Base-by-base conservation (phyloP, 2,888 invertebrate species). In the Lithophane leautieri region DNA sequence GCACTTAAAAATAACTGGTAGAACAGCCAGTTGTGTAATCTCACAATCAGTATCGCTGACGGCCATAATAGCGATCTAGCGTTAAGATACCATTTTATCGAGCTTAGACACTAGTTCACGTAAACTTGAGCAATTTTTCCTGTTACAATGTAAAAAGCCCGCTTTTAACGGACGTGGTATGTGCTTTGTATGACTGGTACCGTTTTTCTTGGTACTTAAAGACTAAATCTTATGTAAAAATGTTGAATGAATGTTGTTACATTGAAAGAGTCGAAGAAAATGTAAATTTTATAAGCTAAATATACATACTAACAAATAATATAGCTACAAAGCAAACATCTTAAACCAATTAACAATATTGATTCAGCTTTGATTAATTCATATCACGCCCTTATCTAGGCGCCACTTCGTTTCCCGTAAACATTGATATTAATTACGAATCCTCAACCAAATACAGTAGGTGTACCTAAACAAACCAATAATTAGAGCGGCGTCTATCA, bases 31-130 rank as follows among this genome's bases (percentile, higher is more conserved):
- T 84, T 85, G 73, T 66, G 80, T 89, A 90, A 91, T 92, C 91
- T 80, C 68, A 82, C 82, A 83, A 91, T 92, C 91, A 82, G 88
- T 85, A 89, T 86, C 71, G 88, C 89, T 90, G 91, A 88, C 88
- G 90, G 91, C 89, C 77, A 76, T 86, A 73, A 76, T 86, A 73
- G 81, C 84, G 87, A 88, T 91, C 85, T 85, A 86, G 75, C 85
- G 84, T 86, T 83, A 78, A 84, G 87, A 86, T 88, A 86, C 83
- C 85, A 86, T 88, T 84, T 84, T 90, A 91, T 91, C 90, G 70
- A 84, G 70, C 73, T 74, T 78, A 83, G 81, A 78, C 78, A 78
- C 83, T n/a, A 60, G 74, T 88, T 77, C 86, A 86, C 84, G 89
- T 85, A 87, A 83, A 86, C 86, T 86, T 85, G 82, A 78, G 81